Evolutionary conservation across 2,888 invertebrate genomes (phyloP).

Genomic region (Eugnorisma glareosa): DNA sequence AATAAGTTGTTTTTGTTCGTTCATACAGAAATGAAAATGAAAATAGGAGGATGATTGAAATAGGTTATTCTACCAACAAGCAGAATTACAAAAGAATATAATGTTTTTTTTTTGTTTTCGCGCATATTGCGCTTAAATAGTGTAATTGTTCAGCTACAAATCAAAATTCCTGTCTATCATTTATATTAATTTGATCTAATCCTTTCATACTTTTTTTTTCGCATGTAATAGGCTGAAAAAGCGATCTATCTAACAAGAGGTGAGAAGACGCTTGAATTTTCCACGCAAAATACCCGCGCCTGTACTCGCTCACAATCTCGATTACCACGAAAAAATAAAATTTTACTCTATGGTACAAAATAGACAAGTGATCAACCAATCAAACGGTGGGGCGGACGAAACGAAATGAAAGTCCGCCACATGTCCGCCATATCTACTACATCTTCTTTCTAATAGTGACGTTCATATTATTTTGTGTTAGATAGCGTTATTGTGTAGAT

Average conservation of each 20-base stretch:
- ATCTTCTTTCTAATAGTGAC: constrained; percentile 87
- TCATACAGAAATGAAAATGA: too few species aligned
- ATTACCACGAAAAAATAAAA: constrained; percentile 57
- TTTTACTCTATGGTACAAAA: constrained; percentile 66
- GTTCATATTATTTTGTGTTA: constrained; percentile 88
- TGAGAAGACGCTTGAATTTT: constrained; percentile 26
- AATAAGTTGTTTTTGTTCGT: too few species aligned
- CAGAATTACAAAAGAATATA: too few species aligned
- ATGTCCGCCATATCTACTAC: constrained; percentile 89
- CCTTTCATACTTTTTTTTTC: not conserved
- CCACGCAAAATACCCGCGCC: constrained; percentile 18
- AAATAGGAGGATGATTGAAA: too few species aligned
- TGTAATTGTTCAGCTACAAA: not conserved
- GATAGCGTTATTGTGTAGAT: constrained; percentile 84
- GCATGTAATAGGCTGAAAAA: constrained; percentile 1
- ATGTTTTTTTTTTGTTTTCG: too few species aligned
- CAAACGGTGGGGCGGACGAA: constrained; percentile 77
- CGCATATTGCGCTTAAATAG: too few species aligned
- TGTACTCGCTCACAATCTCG: constrained; percentile 35
- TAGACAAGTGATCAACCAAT: constrained; percentile 71
- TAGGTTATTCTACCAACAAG: too few species aligned
- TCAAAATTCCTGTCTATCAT: not conserved
- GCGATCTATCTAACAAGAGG: not conserved
- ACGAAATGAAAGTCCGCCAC: constrained; percentile 87
- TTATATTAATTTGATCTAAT: not conserved